Conservation (phyloP, 2,797 vertebrate species). For the Psittacula derbiana region DNA sequence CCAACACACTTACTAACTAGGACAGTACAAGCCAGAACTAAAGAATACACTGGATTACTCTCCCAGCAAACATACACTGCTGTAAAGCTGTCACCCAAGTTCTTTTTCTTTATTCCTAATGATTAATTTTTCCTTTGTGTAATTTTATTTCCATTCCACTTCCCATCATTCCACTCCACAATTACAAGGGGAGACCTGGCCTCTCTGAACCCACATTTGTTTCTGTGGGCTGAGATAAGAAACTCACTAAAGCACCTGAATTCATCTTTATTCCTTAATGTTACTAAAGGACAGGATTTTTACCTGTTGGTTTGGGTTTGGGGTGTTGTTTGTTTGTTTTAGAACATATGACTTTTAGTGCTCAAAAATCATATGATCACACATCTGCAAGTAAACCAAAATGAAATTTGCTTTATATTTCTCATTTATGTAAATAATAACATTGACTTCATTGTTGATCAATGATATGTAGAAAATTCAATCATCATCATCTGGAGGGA, state of each 20-base stretch:
- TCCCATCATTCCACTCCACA: background rate
- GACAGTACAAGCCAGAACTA: background rate
- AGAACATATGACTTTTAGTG: background rate
- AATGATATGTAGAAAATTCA: background rate
- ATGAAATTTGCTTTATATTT: background rate
- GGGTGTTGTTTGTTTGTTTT: background rate
- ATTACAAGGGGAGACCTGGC: rapidly evolving
- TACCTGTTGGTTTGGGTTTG: rapidly evolving
- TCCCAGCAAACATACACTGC: background rate
- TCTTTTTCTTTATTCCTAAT: background rate
- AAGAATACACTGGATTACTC: background rate
- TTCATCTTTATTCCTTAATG: background rate
- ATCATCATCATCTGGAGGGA: background rate
- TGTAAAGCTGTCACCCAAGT: background rate
- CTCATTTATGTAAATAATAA: background rate
- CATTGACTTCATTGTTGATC: background rate
- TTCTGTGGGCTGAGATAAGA: background rate
- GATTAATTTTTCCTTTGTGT: background rate
- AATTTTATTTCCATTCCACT: background rate
- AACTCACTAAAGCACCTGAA: background rate
- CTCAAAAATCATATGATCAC: background rate
- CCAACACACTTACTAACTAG: background rate
- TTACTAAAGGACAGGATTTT: rapidly evolving
- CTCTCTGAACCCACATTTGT: background rate
- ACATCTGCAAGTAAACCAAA: background rate